phyloP scores from a whole-genome alignment of 2,113 vertebrate genomes.

The Gnathonemus echidnorhynchus region DNA sequence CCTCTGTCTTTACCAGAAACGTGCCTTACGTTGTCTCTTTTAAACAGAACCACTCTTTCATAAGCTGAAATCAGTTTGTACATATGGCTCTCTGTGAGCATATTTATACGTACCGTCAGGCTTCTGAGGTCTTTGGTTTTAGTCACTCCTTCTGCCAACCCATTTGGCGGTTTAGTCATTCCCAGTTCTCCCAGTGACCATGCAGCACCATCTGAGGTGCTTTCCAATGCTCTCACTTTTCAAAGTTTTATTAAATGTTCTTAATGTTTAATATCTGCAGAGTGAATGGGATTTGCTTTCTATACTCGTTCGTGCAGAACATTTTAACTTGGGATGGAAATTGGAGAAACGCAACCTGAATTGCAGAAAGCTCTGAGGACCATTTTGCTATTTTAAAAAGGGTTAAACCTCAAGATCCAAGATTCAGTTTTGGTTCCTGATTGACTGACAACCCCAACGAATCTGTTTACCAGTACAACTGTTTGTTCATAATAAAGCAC shows the following conservation, averaged over 20 bases:
- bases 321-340: background rate
- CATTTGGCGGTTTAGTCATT: background rate
- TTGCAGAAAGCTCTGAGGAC: background rate
- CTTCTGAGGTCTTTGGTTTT: background rate
- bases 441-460: background rate
- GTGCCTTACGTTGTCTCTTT: conserved; percentile 16
- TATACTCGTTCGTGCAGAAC: background rate
- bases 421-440: background rate
- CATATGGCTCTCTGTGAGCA: background rate
- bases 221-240: background rate
- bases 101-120: background rate
- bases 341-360: background rate
- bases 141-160: background rate
- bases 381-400: background rate
- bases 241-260: background rate
- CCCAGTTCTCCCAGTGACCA: background rate
- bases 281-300: background rate
- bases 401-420: background rate
- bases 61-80: background rate
- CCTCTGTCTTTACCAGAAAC: background rate
- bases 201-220: background rate
- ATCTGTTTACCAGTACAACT: background rate
- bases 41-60: background rate
- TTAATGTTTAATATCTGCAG: background rate
- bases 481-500: conserved; percentile 7